Base-by-base conservation (phyloP, 1,140 invertebrate species). In the Xylocopa sonorina region DNA sequence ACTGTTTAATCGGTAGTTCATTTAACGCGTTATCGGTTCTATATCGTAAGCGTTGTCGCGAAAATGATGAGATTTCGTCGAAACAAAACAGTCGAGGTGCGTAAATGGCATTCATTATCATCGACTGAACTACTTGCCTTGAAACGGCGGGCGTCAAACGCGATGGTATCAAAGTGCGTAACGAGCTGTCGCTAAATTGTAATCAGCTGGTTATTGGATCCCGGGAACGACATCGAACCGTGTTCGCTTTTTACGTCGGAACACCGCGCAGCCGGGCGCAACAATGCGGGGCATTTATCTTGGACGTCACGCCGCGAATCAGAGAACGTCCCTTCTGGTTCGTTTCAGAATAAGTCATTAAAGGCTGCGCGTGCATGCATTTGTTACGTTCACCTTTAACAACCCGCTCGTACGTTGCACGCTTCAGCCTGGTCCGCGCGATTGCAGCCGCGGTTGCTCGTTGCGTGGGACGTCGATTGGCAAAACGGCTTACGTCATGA, bases 271-370 rank as follows among this genome's bases (percentile, higher is more conserved):
- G n/a, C n/a, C 18, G 27, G 2, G 38, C 9, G 29, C 43, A 53
- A 73, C 57, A 53, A 78, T 38, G 27, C 34, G 14, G 38, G 50
- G 50, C 77, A 67, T 82, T 79, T 62, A 79, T 82, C 60, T 57
- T 18, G 43, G 53, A 73, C 38, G 66, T 82, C 53, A 34, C 53
- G 60, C 58, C 60, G 76, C 68, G 74, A 74, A 79, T 79, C 57
- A 48, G 46, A 53, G 34, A 80, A 80, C 34, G 63, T 74, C 69
- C 63, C 69, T 73, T 50, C 32, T 38, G 64, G 51, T 53, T 55
- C 24, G 68, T 38, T 73, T 34, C 50, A 41, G 55, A 78, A 66
- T 68, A 68, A 79, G 53, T 71, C 76, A 76, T 82, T 79, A 73
- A 66, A 73, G n/a, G n/a, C n/a, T n/a, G n/a, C n/a, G 58, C 43